Evolutionary conservation across 1,140 invertebrate genomes (phyloP).

Genomic region (Pseudoatta argentina): DNA sequence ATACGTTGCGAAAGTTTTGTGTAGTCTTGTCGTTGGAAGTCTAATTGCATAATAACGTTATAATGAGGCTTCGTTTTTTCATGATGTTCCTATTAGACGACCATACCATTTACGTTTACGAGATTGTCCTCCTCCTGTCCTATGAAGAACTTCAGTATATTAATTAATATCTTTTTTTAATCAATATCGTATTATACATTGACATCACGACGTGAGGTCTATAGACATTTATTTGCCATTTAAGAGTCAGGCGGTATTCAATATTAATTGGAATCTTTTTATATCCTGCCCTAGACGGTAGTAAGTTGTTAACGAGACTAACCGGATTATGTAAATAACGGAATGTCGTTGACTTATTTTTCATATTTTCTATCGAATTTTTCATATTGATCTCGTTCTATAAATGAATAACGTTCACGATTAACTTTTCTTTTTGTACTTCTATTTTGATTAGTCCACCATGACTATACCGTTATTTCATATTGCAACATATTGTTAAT

Average conservation of each 20-base stretch:
- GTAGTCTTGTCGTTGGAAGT: neutral
- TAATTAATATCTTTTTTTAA: constrained; percentile 2
- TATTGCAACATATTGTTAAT: constrained; percentile 19
- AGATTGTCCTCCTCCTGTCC: neutral
- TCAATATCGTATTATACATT: neutral
- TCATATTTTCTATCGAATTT: neutral
- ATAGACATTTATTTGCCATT: neutral
- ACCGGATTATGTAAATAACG: neutral
- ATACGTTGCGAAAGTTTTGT: constrained; percentile 18
- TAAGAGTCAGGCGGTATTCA: neutral
- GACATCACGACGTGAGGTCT: neutral
- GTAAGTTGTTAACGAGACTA: neutral
- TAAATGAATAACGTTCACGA: neutral
- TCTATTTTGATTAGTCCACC: neutral
- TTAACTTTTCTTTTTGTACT: neutral
- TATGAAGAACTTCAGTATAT: neutral
- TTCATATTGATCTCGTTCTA: neutral
- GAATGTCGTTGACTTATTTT: neutral
- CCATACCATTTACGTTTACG: neutral
- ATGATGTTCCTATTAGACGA: neutral
- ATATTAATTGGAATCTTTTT: neutral
- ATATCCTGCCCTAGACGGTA: neutral
- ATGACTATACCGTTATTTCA: constrained; percentile 13
- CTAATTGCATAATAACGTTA: constrained; percentile 21
- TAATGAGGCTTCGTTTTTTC: neutral